Base-by-base conservation (phyloP, 2,888 invertebrate genomes). In the Diloba caeruleocephala region DNA sequence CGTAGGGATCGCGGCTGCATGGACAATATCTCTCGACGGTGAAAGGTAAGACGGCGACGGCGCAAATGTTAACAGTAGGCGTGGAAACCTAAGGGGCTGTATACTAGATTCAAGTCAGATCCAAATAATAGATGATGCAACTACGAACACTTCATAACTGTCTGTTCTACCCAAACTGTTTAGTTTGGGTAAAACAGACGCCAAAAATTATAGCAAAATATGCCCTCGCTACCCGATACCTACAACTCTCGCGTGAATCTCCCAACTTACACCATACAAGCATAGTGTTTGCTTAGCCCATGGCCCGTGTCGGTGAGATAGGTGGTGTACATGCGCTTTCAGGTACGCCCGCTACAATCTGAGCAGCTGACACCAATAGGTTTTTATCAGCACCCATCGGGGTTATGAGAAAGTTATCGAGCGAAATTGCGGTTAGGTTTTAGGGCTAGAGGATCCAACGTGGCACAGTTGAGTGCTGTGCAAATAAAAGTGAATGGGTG, bases 11-110 rank as follows among this genome's bases (percentile, higher is more conserved):
- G 90, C 87, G 89, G 85, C 81, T 83, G 87, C 85, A 87, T 86
- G 91, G 90, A 91, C 92, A 91, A 91, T 91, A 92, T 92, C 91
- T 92, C 90, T 88, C 81, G 82, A 88, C 88, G 92, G 93, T 92
- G 93, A 92, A 92, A 92, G 93, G 92, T 89, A 89, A 85, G 78
- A 82, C 76, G 82, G 63, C 36, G 43, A 66, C 75, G 81, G 86
- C 57, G 50, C 69, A 78, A 82, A 74, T 31, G 64, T 14, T 37
- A 65, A 74, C 59, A 51, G 39, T 37, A 39, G 34, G 62, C 62
- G 62, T 29, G 15, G 21, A 43, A 9, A 15, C 3, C 6, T 32
- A 32, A 34, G 37, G 61, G 62, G 29, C 43, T 53, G 6, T 15
- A 15, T 26, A 13, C 37, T 28, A 4, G 8, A 21, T 36, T n/a